Conservation (phyloP, 2,113 vertebrate genomes). For the Prunella himalayana region DNA sequence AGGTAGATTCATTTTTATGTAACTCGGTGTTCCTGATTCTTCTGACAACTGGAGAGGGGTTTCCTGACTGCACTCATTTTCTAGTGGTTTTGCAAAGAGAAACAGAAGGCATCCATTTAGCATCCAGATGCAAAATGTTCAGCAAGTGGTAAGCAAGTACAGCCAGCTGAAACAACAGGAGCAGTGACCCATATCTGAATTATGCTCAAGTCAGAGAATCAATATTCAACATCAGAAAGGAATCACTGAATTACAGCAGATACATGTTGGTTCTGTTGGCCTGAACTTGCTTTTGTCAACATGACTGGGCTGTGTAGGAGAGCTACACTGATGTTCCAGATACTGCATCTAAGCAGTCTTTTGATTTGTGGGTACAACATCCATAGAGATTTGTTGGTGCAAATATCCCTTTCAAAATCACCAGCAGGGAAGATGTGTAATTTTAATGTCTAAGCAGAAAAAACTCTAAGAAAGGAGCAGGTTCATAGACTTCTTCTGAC, state of each 20-base stretch:
- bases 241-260: background rate
- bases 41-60: accelerated
- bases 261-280: background rate
- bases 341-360: background rate
- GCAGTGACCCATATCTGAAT: background rate
- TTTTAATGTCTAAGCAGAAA: background rate
- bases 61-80: background rate
- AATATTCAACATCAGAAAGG: background rate
- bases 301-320: background rate
- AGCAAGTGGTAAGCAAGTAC: background rate
- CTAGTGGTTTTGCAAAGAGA: background rate
- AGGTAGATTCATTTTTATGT: background rate
- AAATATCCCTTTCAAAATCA: background rate
- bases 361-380: background rate
- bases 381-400: background rate
- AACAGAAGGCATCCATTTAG: background rate
- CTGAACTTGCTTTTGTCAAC: background rate
- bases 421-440: background rate
- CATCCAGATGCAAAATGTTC: background rate
- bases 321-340: background rate
- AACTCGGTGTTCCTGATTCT: background rate
- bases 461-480: background rate
- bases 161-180: background rate
- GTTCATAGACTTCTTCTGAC: background rate
- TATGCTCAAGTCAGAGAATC: background rate